phyloP scores from a whole-genome alignment of 1,140 invertebrate species.

The Hycleus cichorii region DNA sequence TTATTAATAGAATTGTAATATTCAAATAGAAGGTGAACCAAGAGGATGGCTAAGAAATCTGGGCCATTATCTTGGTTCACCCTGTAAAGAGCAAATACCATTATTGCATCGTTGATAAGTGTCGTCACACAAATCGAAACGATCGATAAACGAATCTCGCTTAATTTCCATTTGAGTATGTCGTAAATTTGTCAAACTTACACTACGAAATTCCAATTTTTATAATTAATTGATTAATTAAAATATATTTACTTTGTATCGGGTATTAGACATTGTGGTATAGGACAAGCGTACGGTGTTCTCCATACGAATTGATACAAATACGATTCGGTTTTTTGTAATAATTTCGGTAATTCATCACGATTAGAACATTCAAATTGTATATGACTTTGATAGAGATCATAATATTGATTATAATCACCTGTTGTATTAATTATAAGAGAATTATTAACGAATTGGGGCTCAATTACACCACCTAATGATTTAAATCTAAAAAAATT shows the following conservation, averaged over 20 bases:
- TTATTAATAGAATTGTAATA: no score
- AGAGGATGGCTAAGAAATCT: no score
- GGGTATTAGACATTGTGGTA: not conserved
- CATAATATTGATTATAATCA: not conserved
- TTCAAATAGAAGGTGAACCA: no score
- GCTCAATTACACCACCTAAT: not conserved
- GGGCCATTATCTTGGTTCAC: no score
- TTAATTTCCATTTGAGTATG: no score
- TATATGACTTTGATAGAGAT: not conserved
- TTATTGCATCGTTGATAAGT: no score
- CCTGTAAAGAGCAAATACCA: no score
- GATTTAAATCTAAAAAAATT: not conserved
- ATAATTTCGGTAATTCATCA: not conserved
- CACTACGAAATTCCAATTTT: no score
- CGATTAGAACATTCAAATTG: constrained; percentile 1
- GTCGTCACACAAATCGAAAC: no score
- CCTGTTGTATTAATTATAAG: not conserved
- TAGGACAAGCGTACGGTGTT: constrained; percentile 1
- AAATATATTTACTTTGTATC: not conserved
- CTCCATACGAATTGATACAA: constrained; percentile 1
- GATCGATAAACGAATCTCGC: no score
- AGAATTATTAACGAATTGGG: not conserved
- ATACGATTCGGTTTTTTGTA: not conserved
- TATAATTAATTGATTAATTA: no score
- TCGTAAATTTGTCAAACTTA: no score